Base-by-base conservation (phyloP, 1,140 invertebrate genomes). In the Neuroterus valhalla region DNA sequence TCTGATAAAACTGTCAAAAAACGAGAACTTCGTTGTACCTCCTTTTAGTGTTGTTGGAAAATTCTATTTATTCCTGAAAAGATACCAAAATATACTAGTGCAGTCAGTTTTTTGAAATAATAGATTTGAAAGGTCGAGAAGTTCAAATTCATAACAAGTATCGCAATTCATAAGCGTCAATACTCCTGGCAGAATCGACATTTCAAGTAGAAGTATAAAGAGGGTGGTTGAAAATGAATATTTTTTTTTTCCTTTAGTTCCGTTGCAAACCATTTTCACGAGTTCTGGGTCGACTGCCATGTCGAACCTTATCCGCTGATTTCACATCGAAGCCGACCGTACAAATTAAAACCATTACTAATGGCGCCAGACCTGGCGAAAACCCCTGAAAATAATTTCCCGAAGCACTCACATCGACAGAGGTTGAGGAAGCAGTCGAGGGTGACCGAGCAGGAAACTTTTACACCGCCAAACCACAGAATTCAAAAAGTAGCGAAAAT, bases 331-430 rank as follows among this genome's bases (percentile, higher is more conserved):
- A 46, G 55, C 55, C 42, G 23, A 71, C 44, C 62, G 62, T 42
- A 48, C 42, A 78, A 80, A 81, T 81, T 81, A 78, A 75, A 80
- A 78, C 55, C 70, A 73, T 77, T 72, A 71, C 70, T 77, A 79
- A 77, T 77, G 75, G 77, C 75, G 62, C 23, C 62, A 68, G 62
- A 45, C 44, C 26, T 19, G 42, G 31, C 69, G 8, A 17, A 66
- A 44, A 21, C 21, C 17, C 21, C 14, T 43, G 71, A 66, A 75
- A 55, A 79, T 75, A 71, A 79, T 79, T 71, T 45, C 23, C 67
- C 45, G 75, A 48, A 26, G 55, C 55, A 66, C 68, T 78, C 43
- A 69, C 71, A 74, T 77, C 62, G 71, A 76, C 55, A 74, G 68
- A 38, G 46, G 66, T 43, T 43, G 50, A 62, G 46, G 66, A 70